Evolutionary conservation across 2,113 vertebrate genomes (phyloP).

Genomic region (Pterocles gutturalis): DNA sequence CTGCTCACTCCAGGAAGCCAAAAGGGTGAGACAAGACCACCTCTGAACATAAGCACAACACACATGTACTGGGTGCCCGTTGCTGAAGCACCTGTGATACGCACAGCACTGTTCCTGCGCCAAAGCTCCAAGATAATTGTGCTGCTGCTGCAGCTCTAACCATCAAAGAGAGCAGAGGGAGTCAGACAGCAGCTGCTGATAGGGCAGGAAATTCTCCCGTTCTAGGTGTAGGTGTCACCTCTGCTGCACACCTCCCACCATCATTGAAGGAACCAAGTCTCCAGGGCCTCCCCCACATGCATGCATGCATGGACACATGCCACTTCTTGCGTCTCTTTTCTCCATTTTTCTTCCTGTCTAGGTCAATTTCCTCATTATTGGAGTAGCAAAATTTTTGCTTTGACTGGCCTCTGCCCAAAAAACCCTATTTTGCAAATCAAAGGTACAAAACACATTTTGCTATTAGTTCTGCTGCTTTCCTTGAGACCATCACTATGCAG

Average conservation of each 20-base stretch:
- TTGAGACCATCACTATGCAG: not conserved
- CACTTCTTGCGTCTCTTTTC: not conserved
- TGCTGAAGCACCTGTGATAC: not conserved
- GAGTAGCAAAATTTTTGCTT: not conserved
- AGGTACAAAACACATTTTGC: not conserved
- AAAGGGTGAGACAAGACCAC: not conserved
- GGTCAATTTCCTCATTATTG: not conserved
- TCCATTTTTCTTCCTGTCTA: not conserved
- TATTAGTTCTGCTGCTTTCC: not conserved
- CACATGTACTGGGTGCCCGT: rapidly evolving
- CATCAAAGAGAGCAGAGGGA: not conserved
- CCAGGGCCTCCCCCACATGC: not conserved
- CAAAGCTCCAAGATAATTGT: not conserved
- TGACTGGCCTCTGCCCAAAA: not conserved
- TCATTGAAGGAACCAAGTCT: not conserved
- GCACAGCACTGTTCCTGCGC: rapidly evolving
- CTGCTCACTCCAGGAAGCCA: not conserved
- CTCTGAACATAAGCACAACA: not conserved
- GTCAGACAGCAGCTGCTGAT: not conserved
- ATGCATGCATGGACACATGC: rapidly evolving
- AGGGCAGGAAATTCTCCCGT: not conserved
- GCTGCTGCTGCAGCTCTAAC: not conserved
- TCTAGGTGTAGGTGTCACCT: not conserved
- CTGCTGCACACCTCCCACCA: not conserved
- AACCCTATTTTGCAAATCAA: not conserved